phyloP scores from a whole-genome alignment of 2,113 vertebrate genomes.

The Oenanthe oenanthe region DNA sequence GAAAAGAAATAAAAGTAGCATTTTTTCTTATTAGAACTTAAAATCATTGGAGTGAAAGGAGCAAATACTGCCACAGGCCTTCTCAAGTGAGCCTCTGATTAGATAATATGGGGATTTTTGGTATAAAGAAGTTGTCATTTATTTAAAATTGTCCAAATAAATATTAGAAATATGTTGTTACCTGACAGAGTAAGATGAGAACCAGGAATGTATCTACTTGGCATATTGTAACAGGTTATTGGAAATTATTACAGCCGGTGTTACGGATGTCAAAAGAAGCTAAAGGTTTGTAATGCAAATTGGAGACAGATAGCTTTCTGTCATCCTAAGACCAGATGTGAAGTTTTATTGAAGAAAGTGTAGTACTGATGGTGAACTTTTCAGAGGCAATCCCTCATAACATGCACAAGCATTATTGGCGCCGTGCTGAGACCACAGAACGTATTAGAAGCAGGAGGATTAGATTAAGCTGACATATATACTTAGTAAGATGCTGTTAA shows the following conservation, averaged over 20 bases:
- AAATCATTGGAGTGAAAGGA: neutral
- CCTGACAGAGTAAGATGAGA: conserved; percentile 13
- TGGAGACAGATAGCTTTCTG: conserved; percentile 63
- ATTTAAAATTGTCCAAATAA: conserved; percentile 2
- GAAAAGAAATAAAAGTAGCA: neutral
- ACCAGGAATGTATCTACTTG: neutral
- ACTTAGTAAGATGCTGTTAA: conserved; percentile 68
- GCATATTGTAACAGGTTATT: conserved; percentile 41
- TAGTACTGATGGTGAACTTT: conserved; percentile 49
- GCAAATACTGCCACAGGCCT: neutral
- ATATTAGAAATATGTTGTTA: conserved; percentile 3
- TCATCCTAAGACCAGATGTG: conserved; percentile 58
- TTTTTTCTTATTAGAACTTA: neutral
- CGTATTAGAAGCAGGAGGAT: conserved; percentile 55
- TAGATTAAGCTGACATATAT: conserved; percentile 72
- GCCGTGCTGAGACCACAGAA: conserved; percentile 55
- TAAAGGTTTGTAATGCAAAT: conserved; percentile 72
- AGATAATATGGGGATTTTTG: neutral
- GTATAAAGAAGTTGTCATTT: neutral
- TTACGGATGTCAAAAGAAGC: conserved; percentile 57
- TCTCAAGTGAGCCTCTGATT: conserved; percentile 21
- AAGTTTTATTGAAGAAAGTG: conserved; percentile 62
- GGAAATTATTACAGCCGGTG: neutral
- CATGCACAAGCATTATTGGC: conserved; percentile 46
- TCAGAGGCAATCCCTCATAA: conserved; percentile 64